Evolutionary conservation across 2,113 vertebrate species (phyloP).

Genomic region (Pontoporia blainvillei): DNA sequence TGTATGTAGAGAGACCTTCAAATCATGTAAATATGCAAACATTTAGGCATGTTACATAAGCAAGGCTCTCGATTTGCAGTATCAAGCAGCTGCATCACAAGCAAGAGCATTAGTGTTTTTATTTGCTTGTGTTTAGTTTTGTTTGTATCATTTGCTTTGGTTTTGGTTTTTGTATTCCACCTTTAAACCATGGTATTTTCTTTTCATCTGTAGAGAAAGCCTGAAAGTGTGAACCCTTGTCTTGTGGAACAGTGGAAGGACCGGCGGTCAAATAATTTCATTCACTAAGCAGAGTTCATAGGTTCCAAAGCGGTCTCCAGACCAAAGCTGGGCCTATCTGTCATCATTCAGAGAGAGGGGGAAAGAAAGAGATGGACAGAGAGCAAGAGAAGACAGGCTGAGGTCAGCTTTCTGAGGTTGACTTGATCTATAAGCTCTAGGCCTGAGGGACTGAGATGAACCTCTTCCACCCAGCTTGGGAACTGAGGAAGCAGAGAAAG

Average conservation of each 20-base stretch:
- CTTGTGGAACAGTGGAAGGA: background rate
- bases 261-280: background rate
- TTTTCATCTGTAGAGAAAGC: background rate
- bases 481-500: background rate
- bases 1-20: background rate
- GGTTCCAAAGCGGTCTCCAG: background rate
- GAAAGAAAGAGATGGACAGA: rapidly evolving
- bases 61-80: background rate
- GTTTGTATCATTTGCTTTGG: background rate
- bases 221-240: background rate
- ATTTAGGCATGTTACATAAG: background rate
- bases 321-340: background rate
- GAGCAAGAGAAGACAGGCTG: background rate
- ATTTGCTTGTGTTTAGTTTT: background rate
- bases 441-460: background rate
- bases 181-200: background rate
- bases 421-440: background rate
- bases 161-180: background rate
- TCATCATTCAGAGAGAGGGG: background rate
- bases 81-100: background rate
- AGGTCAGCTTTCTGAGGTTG: background rate
- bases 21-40: background rate
- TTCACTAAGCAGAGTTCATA: background rate
- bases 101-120: background rate
- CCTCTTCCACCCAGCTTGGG: background rate